phyloP scores from a whole-genome alignment of 2,797 vertebrate genomes.

The Tangara arthus region DNA sequence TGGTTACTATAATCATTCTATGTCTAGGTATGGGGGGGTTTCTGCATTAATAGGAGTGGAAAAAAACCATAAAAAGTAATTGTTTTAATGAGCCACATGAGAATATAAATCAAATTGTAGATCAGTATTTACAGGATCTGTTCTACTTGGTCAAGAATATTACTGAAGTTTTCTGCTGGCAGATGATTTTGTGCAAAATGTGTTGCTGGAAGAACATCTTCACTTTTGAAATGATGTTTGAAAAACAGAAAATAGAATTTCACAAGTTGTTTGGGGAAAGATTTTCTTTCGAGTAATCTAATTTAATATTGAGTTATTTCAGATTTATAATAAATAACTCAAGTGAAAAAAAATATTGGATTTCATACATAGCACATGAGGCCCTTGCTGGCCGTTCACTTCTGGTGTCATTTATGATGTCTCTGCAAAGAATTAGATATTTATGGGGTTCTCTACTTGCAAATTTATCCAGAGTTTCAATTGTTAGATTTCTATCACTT shows the following conservation, averaged over 20 bases:
- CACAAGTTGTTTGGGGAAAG: not conserved
- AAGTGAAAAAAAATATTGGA: not conserved
- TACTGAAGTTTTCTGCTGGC: not conserved
- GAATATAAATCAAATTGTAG: not conserved
- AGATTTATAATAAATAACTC: not conserved
- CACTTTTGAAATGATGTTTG: not conserved
- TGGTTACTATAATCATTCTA: not conserved
- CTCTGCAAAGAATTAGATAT: not conserved
- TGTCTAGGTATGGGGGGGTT: not conserved
- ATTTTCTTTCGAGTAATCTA: not conserved
- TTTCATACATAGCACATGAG: not conserved
- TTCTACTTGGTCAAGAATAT: not conserved
- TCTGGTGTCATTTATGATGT: not conserved
- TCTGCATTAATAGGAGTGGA: not conserved
- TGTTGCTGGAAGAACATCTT: not conserved
- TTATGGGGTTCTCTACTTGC: not conserved
- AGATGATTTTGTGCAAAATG: not conserved
- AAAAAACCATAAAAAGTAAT: not conserved
- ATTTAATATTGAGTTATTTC: not conserved
- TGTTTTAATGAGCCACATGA: not conserved
- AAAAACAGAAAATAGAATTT: not conserved
- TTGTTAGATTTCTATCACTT: not conserved
- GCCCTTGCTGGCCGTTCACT: not conserved
- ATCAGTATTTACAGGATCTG: not conserved
- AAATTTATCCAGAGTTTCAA: not conserved